Evolutionary conservation across 2,888 invertebrate genomes (phyloP), one percentile per base, ranked within the genome.

Genomic region (Ceramica pisi): DNA sequence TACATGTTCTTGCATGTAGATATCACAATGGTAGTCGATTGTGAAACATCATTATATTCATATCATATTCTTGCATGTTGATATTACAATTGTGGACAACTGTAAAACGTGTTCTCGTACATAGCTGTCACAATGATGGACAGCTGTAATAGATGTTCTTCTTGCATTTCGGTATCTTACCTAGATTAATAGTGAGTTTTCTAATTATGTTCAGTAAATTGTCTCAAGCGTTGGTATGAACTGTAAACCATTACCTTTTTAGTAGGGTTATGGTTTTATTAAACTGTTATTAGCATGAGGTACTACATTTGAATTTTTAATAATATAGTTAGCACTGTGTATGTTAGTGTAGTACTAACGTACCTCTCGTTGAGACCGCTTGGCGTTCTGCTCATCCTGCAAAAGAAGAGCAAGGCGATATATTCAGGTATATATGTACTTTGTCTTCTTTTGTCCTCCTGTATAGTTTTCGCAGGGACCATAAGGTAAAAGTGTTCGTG

Each of bases 331-430:
- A 80, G 81, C 65, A 71, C 78, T 66, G 67, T 71, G 76, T 80
- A 66, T 73, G 69, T 73, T 76, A 73, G 68, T 82, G 71, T 73
- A 71, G 82, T 83, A 81, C 85, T 69, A 68, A 84, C 85, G 84
- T 83, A 84, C 84, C 85, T 84, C 84, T 75, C 77, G 80, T 66
- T 84, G 85, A 51, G 75, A 67, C 81, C 71, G 84, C 84, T 84
- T 84, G 83, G 71, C 71, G 21, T 71, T 68, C 85, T 77, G 75
- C 77, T 85, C 76, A 85, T 81, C 84, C 84, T 84, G 84, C 46
- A 84, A 84, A 82, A 85, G 75, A 84, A 84, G 78, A 85, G 73
- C 83, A 73, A 65, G 53, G 63, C 53, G 72, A 77, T 80, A 73
- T 71, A 80, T 64, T 78, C 23, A 70, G 26, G 50, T 50, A 14